A percentile compares a stretch with the other conserved stretches of the same genome.
Conservation (phyloP, 2,113 vertebrate genomes). For the Nannospalax galili region DNA sequence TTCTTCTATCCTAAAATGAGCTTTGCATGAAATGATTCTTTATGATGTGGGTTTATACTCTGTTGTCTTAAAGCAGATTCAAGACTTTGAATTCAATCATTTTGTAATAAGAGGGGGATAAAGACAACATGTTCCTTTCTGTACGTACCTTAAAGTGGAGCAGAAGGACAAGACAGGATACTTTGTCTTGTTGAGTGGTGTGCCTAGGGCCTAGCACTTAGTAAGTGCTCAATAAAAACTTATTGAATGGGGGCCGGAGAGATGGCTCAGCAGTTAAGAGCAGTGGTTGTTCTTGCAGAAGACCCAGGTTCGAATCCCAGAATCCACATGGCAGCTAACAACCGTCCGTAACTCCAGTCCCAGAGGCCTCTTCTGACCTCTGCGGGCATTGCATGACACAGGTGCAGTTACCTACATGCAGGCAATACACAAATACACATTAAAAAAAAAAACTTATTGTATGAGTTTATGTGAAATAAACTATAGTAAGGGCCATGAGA, state of each 20-base stretch:
- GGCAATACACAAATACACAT: no score
- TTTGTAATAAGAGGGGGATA: neutral
- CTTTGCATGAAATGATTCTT: neutral
- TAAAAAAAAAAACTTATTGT: neutral
- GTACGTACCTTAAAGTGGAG: neutral
- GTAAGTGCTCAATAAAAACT: neutral
- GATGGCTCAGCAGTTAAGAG: no score
- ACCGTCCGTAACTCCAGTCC: no score
- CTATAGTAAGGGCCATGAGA: neutral
- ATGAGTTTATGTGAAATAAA: neutral
- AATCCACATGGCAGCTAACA: no score
- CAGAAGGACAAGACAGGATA: no score
- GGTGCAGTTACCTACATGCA: no score
- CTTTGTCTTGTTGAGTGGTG: neutral
- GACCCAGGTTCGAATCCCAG: no score
- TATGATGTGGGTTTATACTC: neutral
- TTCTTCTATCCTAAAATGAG: neutral
- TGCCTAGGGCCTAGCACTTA: neutral
- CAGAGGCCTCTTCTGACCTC: no score
- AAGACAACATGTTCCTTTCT: neutral
- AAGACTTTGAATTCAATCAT: neutral
- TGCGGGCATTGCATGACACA: no score
- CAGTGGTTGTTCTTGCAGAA: no score
- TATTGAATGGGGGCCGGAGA: no score
- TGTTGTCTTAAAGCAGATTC: neutral